phyloP scores from a whole-genome alignment of 2,888 invertebrate genomes.

The Drosophila pseudotalamancana region DNA sequence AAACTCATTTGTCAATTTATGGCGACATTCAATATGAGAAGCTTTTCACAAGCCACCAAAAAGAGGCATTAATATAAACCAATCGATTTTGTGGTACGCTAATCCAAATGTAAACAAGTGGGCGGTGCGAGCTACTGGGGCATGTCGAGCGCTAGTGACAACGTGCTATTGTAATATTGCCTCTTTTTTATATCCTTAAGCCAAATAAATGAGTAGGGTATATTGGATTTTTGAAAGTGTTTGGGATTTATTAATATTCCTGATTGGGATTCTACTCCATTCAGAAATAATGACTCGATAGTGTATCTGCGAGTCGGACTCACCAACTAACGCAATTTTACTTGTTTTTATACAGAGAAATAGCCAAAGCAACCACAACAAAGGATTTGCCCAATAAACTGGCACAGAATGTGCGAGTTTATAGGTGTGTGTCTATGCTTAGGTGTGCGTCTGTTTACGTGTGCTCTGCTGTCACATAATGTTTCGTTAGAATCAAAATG shows the following conservation, averaged over 20 bases:
- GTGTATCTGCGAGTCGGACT: no score
- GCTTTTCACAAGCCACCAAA: constrained; percentile 22
- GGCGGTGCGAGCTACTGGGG: not conserved
- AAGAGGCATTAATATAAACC: constrained; percentile 6
- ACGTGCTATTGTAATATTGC: constrained; percentile 23
- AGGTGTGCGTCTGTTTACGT: constrained; percentile 12
- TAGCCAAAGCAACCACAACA: constrained; percentile 59
- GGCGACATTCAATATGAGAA: constrained; percentile 46
- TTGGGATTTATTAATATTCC: no score
- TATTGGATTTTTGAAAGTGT: no score
- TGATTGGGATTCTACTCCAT: no score
- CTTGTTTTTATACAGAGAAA: constrained; percentile 28
- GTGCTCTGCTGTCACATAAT: constrained; percentile 61
- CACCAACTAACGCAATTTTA: no score
- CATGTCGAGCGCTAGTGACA: constrained; percentile 24
- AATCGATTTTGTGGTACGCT: constrained; percentile 46
- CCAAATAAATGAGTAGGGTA: no score
- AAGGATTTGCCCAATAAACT: constrained; percentile 68
- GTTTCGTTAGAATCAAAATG: constrained; percentile 71
- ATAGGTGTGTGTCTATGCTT: constrained; percentile 7
- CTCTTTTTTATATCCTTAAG: constrained; percentile 1
- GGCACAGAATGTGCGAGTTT: not conserved
- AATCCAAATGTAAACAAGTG: constrained; percentile 54
- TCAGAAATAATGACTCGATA: no score
- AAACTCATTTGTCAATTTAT: constrained; percentile 51